These are phyloP conservation scores for Fragum whitleyi DNA, from an alignment of 2,888 invertebrate genomes.

Conservation along the genomic window DNA sequence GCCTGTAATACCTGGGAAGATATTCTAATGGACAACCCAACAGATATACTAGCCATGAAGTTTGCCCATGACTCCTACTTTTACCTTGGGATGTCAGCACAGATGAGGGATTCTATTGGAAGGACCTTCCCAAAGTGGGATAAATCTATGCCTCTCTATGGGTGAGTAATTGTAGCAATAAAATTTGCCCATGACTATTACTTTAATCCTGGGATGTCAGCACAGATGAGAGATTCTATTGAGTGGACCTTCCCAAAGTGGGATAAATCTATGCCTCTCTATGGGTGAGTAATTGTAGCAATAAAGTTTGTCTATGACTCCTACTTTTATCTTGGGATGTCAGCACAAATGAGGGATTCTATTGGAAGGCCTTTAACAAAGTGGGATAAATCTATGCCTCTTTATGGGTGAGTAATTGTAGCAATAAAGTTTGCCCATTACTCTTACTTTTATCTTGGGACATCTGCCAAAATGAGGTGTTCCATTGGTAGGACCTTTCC, in stretches of 20 bases:
- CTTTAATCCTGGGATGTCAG: constrained; percentile 86
- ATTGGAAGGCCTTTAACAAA: constrained; percentile 85
- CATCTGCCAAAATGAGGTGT: constrained; percentile 85
- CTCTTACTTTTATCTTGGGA: constrained; percentile 86
- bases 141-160: constrained; percentile 84
- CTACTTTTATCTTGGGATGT: constrained; percentile 86
- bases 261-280: constrained; percentile 84
- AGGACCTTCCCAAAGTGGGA: constrained; percentile 85
- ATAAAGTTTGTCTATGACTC: constrained; percentile 86
- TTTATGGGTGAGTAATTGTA: constrained; percentile 85
- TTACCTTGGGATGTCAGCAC: constrained; percentile 85
- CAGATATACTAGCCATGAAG: constrained; percentile 86
- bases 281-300: constrained; percentile 86
- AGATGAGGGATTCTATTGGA: constrained; percentile 86
- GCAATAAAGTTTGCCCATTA: constrained; percentile 86
- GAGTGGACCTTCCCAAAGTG: constrained; percentile 85
- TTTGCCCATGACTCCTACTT: constrained; percentile 86
- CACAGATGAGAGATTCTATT: constrained; percentile 85
- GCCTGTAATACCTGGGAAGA: constrained; percentile 86
- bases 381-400: constrained; percentile 84
- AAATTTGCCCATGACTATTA: constrained; percentile 86
- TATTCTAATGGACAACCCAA: constrained; percentile 85
- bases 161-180: constrained; percentile 85
- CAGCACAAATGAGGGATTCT: constrained; percentile 85
- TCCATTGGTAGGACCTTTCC: constrained; percentile 85